A percentile compares a stretch with the other conserved stretches of the same genome.
Conservation (phyloP, 2,797 vertebrate genomes). For the Thamnophis elegans region DNA sequence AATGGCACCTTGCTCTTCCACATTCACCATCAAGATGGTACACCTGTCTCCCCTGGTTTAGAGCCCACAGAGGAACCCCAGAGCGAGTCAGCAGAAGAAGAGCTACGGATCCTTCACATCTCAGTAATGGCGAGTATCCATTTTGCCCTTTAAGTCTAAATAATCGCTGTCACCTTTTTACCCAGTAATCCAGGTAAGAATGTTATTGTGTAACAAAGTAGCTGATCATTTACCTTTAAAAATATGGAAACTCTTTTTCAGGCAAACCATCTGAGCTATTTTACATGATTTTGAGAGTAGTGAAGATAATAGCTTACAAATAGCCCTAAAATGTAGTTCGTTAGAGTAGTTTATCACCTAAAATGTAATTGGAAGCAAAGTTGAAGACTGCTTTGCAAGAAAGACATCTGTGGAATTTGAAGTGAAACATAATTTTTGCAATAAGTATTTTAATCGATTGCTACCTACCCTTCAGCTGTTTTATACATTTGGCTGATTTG, state of each 20-base stretch:
- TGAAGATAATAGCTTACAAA: neutral
- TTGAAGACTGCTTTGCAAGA: neutral
- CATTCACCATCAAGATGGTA: conserved; percentile 96
- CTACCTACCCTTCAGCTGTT: neutral
- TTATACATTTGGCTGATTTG: neutral
- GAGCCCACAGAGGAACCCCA: conserved; percentile 87
- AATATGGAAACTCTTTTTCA: neutral
- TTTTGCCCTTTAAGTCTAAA: neutral
- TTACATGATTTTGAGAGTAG: neutral
- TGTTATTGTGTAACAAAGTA: neutral
- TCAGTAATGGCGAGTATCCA: conserved; percentile 89
- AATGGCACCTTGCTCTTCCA: conserved; percentile 97
- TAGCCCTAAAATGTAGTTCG: neutral
- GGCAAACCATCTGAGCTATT: neutral
- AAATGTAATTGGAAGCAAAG: neutral
- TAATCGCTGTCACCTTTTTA: neutral
- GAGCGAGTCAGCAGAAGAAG: conserved; percentile 88
- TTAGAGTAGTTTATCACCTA: neutral
- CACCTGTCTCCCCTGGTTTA: conserved; percentile 82
- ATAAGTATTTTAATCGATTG: neutral
- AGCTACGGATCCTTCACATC: conserved; percentile 96
- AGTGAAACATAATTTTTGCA: neutral
- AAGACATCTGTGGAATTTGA: neutral
- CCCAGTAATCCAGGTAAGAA: neutral
- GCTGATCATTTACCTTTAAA: neutral